phyloP scores from a whole-genome alignment of 2,888 invertebrate species.

The Clepsis dumicolana region DNA sequence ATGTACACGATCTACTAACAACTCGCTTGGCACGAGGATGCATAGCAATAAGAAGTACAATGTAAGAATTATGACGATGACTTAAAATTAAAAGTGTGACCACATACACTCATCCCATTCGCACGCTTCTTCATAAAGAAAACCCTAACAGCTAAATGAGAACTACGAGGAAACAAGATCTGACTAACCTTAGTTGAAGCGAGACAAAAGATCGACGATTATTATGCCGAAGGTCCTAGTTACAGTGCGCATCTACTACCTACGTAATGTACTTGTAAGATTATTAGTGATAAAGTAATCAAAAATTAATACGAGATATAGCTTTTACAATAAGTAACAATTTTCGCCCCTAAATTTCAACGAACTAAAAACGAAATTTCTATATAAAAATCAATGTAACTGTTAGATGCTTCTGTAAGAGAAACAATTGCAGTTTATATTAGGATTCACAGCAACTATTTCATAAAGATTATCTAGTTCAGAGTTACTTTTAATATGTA shows the following conservation, averaged over 20 bases:
- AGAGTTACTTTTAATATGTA: slow-evolving; percentile 78
- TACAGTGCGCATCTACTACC: slow-evolving; percentile 66
- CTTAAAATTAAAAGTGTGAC: slow-evolving; percentile 74
- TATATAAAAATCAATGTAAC: slow-evolving; percentile 66
- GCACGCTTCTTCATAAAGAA: slow-evolving; percentile 70
- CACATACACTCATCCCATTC: slow-evolving; percentile 77
- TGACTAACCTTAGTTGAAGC: slow-evolving; percentile 69
- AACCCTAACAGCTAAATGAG: slow-evolving; percentile 70
- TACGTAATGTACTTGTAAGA: slow-evolving; percentile 65
- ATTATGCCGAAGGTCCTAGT: slow-evolving; percentile 70
- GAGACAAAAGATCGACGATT: slow-evolving; percentile 67
- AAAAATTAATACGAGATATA: slow-evolving; percentile 71
- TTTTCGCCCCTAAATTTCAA: slow-evolving; percentile 75
- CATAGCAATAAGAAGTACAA: slow-evolving; percentile 61
- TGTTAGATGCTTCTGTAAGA: slow-evolving; percentile 60
- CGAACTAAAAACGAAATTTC: slow-evolving; percentile 71
- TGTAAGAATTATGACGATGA: slow-evolving; percentile 69
- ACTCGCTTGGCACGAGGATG: slow-evolving; percentile 68
- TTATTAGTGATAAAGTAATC: slow-evolving; percentile 64
- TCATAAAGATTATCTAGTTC: slow-evolving; percentile 78
- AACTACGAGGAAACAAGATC: slow-evolving; percentile 72
- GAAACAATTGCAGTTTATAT: slow-evolving; percentile 70
- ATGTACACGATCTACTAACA: slow-evolving; percentile 77
- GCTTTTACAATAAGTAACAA: slow-evolving; percentile 78
- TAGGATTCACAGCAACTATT: slow-evolving; percentile 81